Evolutionary conservation across 2,113 vertebrate species (phyloP).

Genomic region (Colius striatus): DNA sequence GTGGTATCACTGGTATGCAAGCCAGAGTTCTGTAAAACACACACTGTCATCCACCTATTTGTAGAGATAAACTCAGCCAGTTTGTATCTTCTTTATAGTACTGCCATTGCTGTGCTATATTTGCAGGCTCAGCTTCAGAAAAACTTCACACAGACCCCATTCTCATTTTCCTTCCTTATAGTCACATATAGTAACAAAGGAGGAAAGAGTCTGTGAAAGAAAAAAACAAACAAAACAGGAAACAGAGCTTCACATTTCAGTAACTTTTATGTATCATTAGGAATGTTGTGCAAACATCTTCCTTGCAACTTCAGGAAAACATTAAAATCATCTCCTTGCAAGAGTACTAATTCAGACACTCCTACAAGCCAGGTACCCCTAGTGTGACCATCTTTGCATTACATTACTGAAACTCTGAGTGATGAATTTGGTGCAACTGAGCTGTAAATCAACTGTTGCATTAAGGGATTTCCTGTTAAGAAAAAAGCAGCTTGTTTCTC

Average conservation of each 20-base stretch:
- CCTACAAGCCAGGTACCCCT: neutral
- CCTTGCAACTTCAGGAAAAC: neutral
- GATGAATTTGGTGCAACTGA: slow-evolving; percentile 5
- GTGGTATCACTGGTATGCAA: neutral
- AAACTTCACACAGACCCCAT: neutral
- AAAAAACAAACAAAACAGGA: neutral
- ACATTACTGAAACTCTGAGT: neutral
- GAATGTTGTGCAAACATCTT: neutral
- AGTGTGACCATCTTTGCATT: neutral
- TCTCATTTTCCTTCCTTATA: neutral
- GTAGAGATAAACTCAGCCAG: neutral
- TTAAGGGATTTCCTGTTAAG: slow-evolving; percentile 10
- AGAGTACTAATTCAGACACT: neutral
- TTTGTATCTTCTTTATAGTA: neutral
- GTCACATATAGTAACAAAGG: neutral
- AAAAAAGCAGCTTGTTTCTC: neutral
- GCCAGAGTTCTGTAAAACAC: neutral
- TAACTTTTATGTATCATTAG: neutral
- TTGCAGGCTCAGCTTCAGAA: neutral
- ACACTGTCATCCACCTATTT: neutral
- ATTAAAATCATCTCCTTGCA: neutral
- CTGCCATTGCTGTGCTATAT: neutral
- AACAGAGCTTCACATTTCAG: slow-evolving; percentile 6
- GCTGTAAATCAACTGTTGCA: neutral
- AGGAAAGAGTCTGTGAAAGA: neutral